phyloP scores from a whole-genome alignment of 1,140 invertebrate species.

The Amyelois transitella region DNA sequence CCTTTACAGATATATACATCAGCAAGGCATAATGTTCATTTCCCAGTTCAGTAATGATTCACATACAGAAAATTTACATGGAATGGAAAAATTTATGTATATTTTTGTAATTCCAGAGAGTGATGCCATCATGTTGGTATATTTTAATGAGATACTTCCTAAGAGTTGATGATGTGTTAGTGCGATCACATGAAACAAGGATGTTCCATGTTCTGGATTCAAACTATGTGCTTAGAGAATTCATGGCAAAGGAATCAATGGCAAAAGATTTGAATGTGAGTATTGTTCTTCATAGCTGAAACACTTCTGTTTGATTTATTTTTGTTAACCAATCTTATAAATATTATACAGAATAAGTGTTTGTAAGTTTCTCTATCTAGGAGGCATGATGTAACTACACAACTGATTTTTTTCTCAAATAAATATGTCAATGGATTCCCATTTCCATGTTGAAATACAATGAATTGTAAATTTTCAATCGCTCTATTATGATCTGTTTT shows the following conservation, averaged over 20 bases:
- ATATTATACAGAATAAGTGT: no score
- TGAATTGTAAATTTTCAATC: no score
- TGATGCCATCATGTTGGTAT: slow-evolving; percentile 96
- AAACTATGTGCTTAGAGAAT: slow-evolving; percentile 85
- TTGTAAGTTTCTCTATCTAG: no score
- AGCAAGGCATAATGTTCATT: no score
- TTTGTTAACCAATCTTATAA: neutral
- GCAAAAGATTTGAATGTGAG: slow-evolving; percentile 77
- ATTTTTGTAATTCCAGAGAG: slow-evolving; percentile 80
- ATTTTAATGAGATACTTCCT: slow-evolving; percentile 93
- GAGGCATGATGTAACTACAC: neutral
- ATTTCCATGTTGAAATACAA: no score
- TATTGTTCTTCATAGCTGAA: neutral
- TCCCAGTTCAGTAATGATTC: no score
- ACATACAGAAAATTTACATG: no score
- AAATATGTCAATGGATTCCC: no score
- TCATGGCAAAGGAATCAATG: slow-evolving; percentile 82
- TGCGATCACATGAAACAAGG: slow-evolving; percentile 93
- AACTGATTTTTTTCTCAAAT: neutral
- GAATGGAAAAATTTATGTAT: no score
- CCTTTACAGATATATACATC: neutral
- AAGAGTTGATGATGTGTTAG: slow-evolving; percentile 93
- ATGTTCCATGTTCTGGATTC: slow-evolving; percentile 89
- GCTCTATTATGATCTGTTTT: no score
- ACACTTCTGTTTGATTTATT: neutral